A percentile compares a stretch with the other conserved stretches of the same genome.
These are phyloP conservation scores for Eilema caniola DNA, from an alignment of 2,888 invertebrate genomes.

Conservation along the genomic window DNA sequence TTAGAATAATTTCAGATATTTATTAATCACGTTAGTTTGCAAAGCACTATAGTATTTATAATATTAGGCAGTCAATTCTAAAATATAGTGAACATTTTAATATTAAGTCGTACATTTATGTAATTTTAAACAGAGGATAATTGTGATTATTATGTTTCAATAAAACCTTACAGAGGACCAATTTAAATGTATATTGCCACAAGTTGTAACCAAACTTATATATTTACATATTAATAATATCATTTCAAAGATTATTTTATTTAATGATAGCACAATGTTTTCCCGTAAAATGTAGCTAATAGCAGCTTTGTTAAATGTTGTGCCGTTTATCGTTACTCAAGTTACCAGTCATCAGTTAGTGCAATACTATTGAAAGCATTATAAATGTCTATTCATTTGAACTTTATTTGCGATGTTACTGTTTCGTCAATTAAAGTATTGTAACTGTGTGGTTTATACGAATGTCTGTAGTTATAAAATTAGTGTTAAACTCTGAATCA, in stretches of 20 bases:
- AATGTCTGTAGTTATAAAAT: background rate
- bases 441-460: background rate
- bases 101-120: conserved; percentile 26
- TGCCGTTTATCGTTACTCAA: conserved; percentile 25
- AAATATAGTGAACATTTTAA: background rate
- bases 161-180: conserved; percentile 43
- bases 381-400: conserved; percentile 26
- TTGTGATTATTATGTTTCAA: conserved; percentile 28
- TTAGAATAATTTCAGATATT: conserved; percentile 4
- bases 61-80: conserved; percentile 14
- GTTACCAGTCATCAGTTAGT: conserved; percentile 57
- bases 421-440: background rate
- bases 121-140: conserved; percentile 18
- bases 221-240: conserved; percentile 19
- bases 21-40: conserved; percentile 8
- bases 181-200: conserved; percentile 27
- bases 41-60: conserved; percentile 16
- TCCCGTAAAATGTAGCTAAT: background rate
- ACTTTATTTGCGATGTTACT: conserved; percentile 1
- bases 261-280: conserved; percentile 21
- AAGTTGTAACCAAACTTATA: background rate
- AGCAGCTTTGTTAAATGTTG: conserved; percentile 11
- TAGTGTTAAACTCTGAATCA: background rate
- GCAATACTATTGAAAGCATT: conserved; percentile 48
- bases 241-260: background rate